A percentile compares a stretch with the other conserved stretches of the same genome.
Evolutionary conservation across 2,797 vertebrate species (phyloP).

Genomic region (Choloepus didactylus): DNA sequence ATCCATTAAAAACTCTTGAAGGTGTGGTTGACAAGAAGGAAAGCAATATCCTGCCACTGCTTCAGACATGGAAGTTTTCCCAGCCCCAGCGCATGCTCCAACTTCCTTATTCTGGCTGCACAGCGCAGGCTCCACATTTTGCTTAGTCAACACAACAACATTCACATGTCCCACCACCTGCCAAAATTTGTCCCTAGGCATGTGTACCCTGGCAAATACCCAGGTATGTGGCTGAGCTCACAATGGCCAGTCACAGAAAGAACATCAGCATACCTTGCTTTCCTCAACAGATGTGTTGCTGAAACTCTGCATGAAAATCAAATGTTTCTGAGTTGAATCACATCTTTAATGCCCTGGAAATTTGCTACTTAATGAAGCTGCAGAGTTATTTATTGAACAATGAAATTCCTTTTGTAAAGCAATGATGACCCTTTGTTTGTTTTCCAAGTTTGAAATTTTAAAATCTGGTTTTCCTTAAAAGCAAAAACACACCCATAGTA

Average conservation of each 20-base stretch:
- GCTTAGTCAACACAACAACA: conserved; percentile 44
- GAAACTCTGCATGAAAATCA: conserved; percentile 44
- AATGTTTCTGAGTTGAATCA: conserved; percentile 48
- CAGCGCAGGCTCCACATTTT: conserved; percentile 48
- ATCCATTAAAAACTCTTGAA: conserved; percentile 68
- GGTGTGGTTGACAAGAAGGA: conserved; percentile 78
- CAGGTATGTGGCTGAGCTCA: conserved; percentile 38
- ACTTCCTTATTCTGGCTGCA: conserved; percentile 17
- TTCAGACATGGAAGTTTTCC: conserved; percentile 56
- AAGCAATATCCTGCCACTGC: conserved; percentile 75
- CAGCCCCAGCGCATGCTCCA: not conserved
- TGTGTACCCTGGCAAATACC: conserved; percentile 43
- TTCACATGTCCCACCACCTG: conserved; percentile 40
- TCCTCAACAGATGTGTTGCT: conserved; percentile 21
- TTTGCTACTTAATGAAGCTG: conserved; percentile 35
- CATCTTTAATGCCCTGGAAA: conserved; percentile 7
- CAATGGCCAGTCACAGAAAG: conserved; percentile 41
- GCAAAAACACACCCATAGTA: not conserved
- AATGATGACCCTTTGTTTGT: not conserved
- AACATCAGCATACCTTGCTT: conserved; percentile 37
- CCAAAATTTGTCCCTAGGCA: conserved; percentile 54
- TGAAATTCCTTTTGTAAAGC: conserved; percentile 55
- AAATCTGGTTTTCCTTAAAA: conserved; percentile 56
- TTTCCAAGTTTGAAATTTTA: conserved; percentile 41
- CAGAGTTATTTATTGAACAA: conserved; percentile 50